Evolutionary conservation across 1,140 invertebrate genomes (phyloP).

Genomic region (Whitmania pigra): DNA sequence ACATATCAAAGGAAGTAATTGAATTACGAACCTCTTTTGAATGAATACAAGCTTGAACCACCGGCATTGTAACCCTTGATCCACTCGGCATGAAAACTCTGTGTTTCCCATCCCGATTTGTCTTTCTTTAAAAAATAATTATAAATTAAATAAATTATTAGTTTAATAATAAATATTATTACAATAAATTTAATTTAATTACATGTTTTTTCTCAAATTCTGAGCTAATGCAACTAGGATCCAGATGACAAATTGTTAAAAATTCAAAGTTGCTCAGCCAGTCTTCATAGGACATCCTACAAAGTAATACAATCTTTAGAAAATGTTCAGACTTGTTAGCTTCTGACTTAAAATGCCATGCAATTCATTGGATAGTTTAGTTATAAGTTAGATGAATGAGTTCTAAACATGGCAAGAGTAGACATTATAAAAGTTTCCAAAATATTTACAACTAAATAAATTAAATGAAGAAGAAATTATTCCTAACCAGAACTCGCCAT

Average conservation of each 20-base stretch:
- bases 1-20: background rate
- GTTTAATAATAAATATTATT: too few species aligned
- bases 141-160: too few species aligned
- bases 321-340: too few species aligned
- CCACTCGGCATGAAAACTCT: constrained; percentile 2
- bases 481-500: constrained; percentile 41
- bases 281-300: constrained; percentile 37
- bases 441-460: background rate
- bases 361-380: background rate
- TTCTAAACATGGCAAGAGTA: background rate
- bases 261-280: constrained; percentile 36
- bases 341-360: background rate
- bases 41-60: background rate
- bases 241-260: constrained; percentile 35
- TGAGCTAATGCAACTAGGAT: constrained; percentile 31
- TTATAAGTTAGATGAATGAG: background rate
- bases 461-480: constrained; percentile 7
- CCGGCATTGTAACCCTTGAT: constrained; percentile 11
- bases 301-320: background rate
- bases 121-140: background rate
- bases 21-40: background rate
- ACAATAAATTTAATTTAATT: too few species aligned
- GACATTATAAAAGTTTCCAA: too few species aligned
- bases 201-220: constrained; percentile 8
- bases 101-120: background rate